Evolutionary conservation across 2,113 vertebrate genomes (phyloP).

Genomic region (Rhinolophus sinicus): DNA sequence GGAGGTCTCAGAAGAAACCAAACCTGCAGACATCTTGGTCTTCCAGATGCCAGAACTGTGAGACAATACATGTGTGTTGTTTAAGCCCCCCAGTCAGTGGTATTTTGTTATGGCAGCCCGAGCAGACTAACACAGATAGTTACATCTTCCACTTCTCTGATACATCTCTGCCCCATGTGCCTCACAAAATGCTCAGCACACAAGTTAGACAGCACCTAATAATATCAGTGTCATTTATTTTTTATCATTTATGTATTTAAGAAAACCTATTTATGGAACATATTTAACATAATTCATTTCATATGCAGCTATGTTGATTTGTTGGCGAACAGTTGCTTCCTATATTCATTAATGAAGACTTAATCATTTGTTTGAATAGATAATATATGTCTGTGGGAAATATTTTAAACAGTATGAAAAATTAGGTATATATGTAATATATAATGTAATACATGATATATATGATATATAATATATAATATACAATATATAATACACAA

Average conservation of each 20-base stretch:
- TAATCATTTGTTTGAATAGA: not conserved
- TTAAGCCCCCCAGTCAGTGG: not conserved
- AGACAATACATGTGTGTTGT: not conserved
- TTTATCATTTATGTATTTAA: not conserved
- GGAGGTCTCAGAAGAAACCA: not conserved
- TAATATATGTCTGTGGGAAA: not conserved
- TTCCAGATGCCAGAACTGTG: not conserved
- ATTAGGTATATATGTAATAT: not conserved
- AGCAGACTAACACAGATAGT: not conserved
- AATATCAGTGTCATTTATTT: not conserved
- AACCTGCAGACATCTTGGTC: not conserved
- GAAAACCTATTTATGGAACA: not conserved
- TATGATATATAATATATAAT: no score
- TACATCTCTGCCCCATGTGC: not conserved
- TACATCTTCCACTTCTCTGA: not conserved
- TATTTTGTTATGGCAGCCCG: not conserved
- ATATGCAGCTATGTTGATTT: not conserved
- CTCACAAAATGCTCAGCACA: not conserved
- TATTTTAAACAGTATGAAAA: constrained; percentile 4
- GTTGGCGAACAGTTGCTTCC: not conserved
- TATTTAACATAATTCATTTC: not conserved
- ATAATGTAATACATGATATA: not conserved
- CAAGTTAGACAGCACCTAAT: not conserved
- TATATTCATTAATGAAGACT: not conserved
- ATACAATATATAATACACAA: no score